Evolutionary conservation across 2,113 vertebrate genomes (phyloP).

Genomic region (Rhagologus leucostigma): DNA sequence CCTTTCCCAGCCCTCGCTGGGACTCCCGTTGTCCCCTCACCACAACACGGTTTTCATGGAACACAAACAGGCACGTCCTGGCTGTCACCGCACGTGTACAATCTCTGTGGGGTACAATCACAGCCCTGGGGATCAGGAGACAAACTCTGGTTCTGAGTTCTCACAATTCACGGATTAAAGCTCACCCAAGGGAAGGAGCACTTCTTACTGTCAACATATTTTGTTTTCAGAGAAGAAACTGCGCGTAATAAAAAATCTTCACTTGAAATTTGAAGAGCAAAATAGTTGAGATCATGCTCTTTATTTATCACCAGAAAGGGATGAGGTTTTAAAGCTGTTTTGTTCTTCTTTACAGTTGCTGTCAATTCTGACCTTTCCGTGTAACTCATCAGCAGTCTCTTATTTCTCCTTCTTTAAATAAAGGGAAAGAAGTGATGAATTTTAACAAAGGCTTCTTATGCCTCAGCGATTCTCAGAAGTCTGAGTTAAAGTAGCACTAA

Average conservation of each 20-base stretch:
- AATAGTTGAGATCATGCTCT: not conserved
- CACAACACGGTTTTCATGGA: accelerated
- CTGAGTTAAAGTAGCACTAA: not conserved
- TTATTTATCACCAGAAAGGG: constrained; percentile 3
- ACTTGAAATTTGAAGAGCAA: not conserved
- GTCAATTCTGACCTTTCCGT: constrained; percentile 23
- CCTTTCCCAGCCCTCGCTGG: not conserved
- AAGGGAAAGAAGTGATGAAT: not conserved
- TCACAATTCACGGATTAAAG: not conserved
- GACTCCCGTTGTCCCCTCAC: not conserved
- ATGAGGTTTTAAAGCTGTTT: not conserved
- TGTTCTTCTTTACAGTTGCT: not conserved
- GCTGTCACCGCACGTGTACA: not conserved
- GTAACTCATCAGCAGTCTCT: not conserved
- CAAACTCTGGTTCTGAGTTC: not conserved
- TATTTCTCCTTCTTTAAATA: constrained; percentile 1
- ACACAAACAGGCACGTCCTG: accelerated
- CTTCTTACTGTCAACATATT: not conserved
- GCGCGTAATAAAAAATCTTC: not conserved
- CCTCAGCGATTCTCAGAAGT: not conserved
- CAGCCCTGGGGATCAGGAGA: not conserved
- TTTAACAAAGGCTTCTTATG: not conserved
- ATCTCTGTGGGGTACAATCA: accelerated
- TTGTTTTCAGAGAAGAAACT: not conserved
- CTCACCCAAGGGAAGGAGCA: not conserved